Base-by-base conservation (phyloP, 2,888 invertebrate species). In the Entomobrya multifasciata region DNA sequence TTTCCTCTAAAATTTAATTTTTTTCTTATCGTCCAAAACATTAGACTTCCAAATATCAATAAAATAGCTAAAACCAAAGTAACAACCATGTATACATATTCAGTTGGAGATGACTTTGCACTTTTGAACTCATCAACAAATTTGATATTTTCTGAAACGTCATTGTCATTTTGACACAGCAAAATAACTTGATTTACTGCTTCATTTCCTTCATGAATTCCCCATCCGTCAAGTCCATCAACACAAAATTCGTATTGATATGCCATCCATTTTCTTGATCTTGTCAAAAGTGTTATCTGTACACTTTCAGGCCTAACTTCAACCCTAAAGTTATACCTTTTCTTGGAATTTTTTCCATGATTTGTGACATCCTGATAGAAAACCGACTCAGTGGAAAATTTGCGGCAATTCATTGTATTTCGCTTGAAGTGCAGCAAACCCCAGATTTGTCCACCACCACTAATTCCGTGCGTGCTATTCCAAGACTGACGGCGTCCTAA, bases 181-280 rank as follows among this genome's bases (percentile, higher is more conserved):
- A 36, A 8, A n/a, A n/a, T n/a, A 36, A 36, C 36, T 6, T 6
- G 5, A 4, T 36, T 4, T 4, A 36, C 36, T 36, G 8, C 36
- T 30, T 1, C 8, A 11, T 30, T 30, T 10, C 15, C 27, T 4
- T 65, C 36, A 13, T 20, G n/a, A 4, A 13, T 20, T 10, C 15
- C 36, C 76, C 76, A 76, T 8, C 17, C 20, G 27, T 76, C 76
- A 8, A 57, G 1, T 17, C 76, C 76, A 52, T 76, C 76, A 0
- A 76, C 41, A 17, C 76, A 76, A 49, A 55, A 76, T n/a, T 57
- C 36, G 3, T 17, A 1, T 20, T 52, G 1, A 13, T 27, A 36
- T n/a, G 0, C 10, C 15, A 17, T 22, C 76, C 76, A 76, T 36
- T 76, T 52, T 6, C 76, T n/a, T 13, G 76, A 52, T 4, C 13